Evolutionary conservation across 2,797 vertebrate species (phyloP).

Genomic region (Peromyscus eremicus): DNA sequence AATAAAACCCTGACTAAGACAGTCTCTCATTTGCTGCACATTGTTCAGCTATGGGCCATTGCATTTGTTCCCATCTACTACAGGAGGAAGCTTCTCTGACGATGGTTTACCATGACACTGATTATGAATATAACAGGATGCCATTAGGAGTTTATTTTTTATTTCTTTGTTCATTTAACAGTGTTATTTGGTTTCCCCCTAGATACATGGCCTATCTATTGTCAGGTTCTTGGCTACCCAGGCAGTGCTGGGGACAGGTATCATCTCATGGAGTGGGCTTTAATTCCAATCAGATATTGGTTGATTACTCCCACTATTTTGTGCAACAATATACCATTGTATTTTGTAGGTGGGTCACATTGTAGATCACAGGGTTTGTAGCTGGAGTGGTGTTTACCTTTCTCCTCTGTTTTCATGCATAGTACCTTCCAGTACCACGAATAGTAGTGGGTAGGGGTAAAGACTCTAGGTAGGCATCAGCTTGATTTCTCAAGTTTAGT

Average conservation of each 20-base stretch:
- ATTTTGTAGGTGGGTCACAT: not conserved
- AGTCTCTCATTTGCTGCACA: too few relatives aligned
- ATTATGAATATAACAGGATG: not conserved
- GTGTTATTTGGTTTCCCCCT: not conserved
- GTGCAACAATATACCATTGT: not conserved
- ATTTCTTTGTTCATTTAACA: not conserved
- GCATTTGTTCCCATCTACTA: not conserved
- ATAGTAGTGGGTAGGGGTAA: not conserved
- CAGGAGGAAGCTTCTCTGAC: not conserved
- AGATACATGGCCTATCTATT: not conserved
- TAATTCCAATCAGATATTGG: not conserved
- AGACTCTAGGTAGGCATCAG: not conserved
- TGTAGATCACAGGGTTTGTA: not conserved
- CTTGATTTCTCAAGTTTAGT: not conserved
- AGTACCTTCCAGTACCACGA: not conserved
- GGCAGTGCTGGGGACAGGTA: not conserved
- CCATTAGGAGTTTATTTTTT: not conserved
- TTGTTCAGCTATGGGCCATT: not conserved
- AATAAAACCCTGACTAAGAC: not conserved
- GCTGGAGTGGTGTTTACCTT: not conserved
- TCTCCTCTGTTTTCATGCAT: not conserved
- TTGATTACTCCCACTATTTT: not conserved
- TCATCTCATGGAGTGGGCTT: not conserved
- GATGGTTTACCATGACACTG: not conserved
- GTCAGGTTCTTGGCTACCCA: not conserved